These are phyloP conservation scores for Rallus crepitans DNA, from an alignment of 2,797 vertebrate genomes.

Conservation along the genomic window DNA sequence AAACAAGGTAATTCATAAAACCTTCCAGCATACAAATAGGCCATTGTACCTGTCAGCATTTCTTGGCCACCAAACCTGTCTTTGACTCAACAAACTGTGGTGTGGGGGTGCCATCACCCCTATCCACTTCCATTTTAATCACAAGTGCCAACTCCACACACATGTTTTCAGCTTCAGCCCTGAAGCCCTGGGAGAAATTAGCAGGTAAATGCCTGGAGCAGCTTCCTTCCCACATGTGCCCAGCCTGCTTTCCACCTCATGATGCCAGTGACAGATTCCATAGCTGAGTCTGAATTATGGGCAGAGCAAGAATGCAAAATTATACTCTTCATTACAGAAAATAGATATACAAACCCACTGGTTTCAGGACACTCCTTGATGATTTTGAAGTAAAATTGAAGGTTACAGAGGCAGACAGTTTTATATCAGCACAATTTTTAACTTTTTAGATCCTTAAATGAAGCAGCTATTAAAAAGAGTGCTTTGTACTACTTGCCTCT, in stretches of 20 bases:
- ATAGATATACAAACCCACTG: conserved; percentile 7
- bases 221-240: background rate
- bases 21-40: background rate
- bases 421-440: background rate
- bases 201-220: background rate
- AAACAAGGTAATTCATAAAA: background rate
- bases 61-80: background rate
- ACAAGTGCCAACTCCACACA: background rate
- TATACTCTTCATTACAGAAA: background rate
- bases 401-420: background rate
- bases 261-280: background rate
- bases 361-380: background rate
- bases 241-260: background rate
- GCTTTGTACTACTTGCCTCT: background rate
- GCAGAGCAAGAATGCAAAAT: background rate
- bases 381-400: conserved; percentile 31
- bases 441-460: background rate
- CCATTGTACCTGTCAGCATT: background rate
- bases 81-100: background rate
- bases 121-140: background rate
- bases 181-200: background rate
- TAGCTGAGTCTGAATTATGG: background rate
- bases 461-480: background rate
- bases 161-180: background rate
- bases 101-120: fast-evolving